phyloP scores from a whole-genome alignment of 2,888 invertebrate genomes.

The Mimas tiliae region DNA sequence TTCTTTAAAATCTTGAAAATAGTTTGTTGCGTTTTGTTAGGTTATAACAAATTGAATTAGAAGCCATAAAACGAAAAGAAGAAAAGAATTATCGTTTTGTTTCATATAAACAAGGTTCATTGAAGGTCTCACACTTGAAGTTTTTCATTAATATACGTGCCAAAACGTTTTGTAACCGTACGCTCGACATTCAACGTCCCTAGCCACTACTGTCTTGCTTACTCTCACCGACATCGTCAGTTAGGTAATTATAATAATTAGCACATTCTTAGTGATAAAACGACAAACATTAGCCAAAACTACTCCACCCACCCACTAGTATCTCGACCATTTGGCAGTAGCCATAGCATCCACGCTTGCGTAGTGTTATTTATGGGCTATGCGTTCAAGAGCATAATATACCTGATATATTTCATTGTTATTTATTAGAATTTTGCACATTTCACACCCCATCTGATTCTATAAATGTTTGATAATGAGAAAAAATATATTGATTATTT shows the following conservation, averaged over 20 bases:
- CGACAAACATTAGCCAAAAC: slow-evolving; percentile 39
- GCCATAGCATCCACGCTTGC: slow-evolving; percentile 22
- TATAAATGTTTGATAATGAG: neutral
- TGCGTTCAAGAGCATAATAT: slow-evolving; percentile 12
- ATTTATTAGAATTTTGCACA: neutral
- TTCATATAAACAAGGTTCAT: slow-evolving; percentile 20
- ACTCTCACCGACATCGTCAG: slow-evolving; percentile 35
- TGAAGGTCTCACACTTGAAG: slow-evolving; percentile 5
- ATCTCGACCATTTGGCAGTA: slow-evolving; percentile 50
- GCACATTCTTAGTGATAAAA: slow-evolving; percentile 33
- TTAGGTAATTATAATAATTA: slow-evolving; percentile 31
- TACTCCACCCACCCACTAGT: slow-evolving; percentile 44
- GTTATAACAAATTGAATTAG: neutral
- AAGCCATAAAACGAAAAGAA: neutral
- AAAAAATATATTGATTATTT: neutral
- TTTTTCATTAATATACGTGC: neutral
- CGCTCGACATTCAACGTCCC: slow-evolving; percentile 5
- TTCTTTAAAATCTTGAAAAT: too few species aligned
- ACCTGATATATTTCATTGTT: slow-evolving; percentile 5
- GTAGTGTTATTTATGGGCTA: slow-evolving; percentile 24
- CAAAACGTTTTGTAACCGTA: slow-evolving; percentile 23
- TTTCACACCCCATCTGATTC: neutral
- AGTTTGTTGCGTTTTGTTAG: too few species aligned
- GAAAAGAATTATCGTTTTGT: neutral
- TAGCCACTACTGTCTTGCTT: slow-evolving; percentile 3